Conservation (phyloP, 2,113 vertebrate species). For the Beaufortia kweichowensis region DNA sequence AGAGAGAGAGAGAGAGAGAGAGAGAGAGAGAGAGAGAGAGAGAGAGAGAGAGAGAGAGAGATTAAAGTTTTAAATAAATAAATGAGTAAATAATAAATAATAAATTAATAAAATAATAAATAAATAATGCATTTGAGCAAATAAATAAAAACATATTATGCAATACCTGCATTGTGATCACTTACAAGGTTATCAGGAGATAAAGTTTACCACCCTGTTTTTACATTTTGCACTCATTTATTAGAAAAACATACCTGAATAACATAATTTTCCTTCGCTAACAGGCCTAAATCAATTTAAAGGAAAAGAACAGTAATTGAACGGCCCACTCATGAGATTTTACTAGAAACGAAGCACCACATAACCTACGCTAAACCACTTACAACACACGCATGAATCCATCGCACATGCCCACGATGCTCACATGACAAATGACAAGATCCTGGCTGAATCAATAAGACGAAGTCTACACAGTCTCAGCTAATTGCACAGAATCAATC, state of each 20-base stretch:
- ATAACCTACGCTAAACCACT: conserved; percentile 20
- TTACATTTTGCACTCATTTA: background rate
- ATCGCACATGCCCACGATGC: background rate
- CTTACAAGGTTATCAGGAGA: too few species aligned
- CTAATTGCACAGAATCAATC: conserved; percentile 69
- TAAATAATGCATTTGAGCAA: too few species aligned
- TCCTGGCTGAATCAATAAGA: conserved; percentile 20
- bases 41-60: too few species aligned
- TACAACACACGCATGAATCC: conserved; percentile 27
- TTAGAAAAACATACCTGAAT: background rate
- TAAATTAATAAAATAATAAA: too few species aligned
- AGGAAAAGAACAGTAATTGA: conserved; percentile 8
- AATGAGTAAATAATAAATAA: too few species aligned
- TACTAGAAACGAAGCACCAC: conserved; percentile 18
- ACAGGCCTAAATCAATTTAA: conserved; percentile 3
- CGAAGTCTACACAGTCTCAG: conserved; percentile 41
- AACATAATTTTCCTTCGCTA: background rate
- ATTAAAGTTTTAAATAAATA: too few species aligned
- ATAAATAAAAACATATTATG: too few species aligned
- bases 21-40: too few species aligned
- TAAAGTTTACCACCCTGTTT: too few species aligned
- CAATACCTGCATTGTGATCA: too few species aligned
- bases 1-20: too few species aligned
- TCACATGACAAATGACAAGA: conserved; percentile 32
- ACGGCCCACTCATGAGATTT: conserved; percentile 22